Evolutionary conservation across 1,140 invertebrate species (phyloP).

Genomic region (Drosophila subpulchrella): DNA sequence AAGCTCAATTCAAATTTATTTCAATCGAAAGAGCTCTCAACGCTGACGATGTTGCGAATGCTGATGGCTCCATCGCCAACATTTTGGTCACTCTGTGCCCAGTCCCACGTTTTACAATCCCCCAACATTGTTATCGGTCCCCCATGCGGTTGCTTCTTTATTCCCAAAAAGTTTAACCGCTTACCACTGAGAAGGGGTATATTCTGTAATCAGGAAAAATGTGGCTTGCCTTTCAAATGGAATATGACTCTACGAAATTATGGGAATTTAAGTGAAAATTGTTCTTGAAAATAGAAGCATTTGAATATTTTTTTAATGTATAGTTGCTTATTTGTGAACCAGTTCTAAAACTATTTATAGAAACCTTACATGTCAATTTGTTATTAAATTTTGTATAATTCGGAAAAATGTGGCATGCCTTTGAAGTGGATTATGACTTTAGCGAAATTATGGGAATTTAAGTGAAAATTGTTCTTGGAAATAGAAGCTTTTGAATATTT

Average conservation of each 20-base stretch:
- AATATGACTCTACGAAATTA: not conserved
- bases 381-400: not conserved
- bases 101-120: not conserved
- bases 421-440: too few species aligned
- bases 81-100: slow-evolving; percentile 18
- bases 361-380: too few species aligned
- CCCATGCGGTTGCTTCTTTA: slow-evolving; percentile 37
- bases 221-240: not conserved
- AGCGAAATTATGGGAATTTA: not conserved
- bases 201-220: not conserved
- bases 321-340: too few species aligned
- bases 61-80: slow-evolving; percentile 24
- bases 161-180: not conserved
- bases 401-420: not conserved
- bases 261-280: not conserved
- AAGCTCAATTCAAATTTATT: slow-evolving; percentile 38
- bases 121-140: slow-evolving; percentile 8
- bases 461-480: too few species aligned
- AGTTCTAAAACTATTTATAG: too few species aligned
- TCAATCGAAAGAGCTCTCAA: slow-evolving; percentile 9
- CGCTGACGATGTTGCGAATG: slow-evolving; percentile 5
- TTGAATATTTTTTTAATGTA: too few species aligned
- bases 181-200: not conserved
- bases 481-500: too few species aligned
- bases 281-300: too few species aligned